phyloP scores from a whole-genome alignment of 23 tunicate genomes.

The Ciona savignyi region DNA sequence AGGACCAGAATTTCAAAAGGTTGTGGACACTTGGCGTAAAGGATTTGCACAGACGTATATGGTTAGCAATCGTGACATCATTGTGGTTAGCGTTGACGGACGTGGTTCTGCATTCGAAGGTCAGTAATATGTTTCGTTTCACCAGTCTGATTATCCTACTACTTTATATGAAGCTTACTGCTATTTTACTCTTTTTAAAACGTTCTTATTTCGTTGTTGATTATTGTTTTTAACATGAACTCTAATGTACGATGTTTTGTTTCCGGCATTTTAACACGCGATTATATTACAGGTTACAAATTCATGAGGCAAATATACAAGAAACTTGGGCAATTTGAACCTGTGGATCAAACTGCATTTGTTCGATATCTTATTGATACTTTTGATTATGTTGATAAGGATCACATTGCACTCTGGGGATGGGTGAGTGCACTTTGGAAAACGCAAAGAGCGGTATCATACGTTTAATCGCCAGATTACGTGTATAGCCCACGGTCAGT shows the following conservation, averaged over 20 bases:
- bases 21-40: slow-evolving; percentile 36
- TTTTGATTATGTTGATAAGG: slow-evolving; percentile 29
- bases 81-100: slow-evolving; percentile 93
- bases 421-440: too few relatives aligned
- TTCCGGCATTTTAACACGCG: too few relatives aligned
- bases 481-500: too few relatives aligned
- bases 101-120: slow-evolving; percentile 98
- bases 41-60: slow-evolving; percentile 87
- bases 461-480: too few relatives aligned
- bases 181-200: too few relatives aligned
- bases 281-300: slow-evolving; percentile 61
- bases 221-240: too few relatives aligned
- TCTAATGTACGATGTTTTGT: too few relatives aligned
- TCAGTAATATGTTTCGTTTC: too few relatives aligned
- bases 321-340: slow-evolving; percentile 83
- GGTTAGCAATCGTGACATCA: slow-evolving; percentile 74
- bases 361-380: slow-evolving; percentile 30
- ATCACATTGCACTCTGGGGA: slow-evolving; percentile 83
- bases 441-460: too few relatives aligned
- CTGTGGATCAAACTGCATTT: slow-evolving; percentile 91
- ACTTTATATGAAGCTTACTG: too few relatives aligned
- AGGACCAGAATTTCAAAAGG: slow-evolving; percentile 96
- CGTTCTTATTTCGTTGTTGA: too few relatives aligned
- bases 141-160: too few relatives aligned
- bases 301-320: slow-evolving; percentile 81